Conservation (phyloP, 2,113 vertebrate species). For the Panthera uncia region DNA sequence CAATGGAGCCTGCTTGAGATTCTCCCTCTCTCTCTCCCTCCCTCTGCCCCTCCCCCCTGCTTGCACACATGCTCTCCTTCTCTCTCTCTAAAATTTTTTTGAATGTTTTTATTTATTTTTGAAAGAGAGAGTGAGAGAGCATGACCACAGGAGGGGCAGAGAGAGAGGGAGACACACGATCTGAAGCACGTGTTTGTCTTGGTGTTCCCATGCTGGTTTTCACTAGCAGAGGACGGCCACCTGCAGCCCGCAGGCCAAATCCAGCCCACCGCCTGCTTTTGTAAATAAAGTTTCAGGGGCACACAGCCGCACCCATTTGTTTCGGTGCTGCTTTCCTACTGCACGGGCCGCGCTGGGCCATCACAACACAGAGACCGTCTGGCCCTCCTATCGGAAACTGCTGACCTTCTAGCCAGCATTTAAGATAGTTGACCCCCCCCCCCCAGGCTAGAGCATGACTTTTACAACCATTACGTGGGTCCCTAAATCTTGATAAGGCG, state of each 20-base stretch:
- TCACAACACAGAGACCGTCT: neutral
- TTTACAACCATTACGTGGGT: neutral
- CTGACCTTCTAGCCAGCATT: neutral
- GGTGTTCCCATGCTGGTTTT: neutral
- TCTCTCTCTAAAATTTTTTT: no score
- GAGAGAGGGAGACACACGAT: no score
- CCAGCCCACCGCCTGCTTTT: neutral
- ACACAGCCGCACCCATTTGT: accelerated
- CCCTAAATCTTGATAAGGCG: neutral
- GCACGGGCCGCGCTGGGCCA: neutral
- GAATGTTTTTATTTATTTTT: no score
- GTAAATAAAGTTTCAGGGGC: slow-evolving; percentile 40
- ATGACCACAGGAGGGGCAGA: no score
- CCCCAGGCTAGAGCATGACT: neutral
- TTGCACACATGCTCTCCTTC: no score
- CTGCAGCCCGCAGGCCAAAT: neutral
- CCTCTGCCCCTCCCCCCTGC: no score
- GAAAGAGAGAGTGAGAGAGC: no score
- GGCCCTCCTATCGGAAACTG: neutral
- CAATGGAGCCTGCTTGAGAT: no score
- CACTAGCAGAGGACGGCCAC: neutral
- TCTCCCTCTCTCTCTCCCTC: no score
- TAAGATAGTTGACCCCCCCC: neutral
- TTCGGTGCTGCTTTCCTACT: neutral
- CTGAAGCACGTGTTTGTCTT: neutral